A percentile compares a stretch with the other conserved stretches of the same genome.
These are phyloP conservation scores for Glaucidium brasilianum DNA, from an alignment of 2,113 vertebrate genomes.

Conservation along the genomic window DNA sequence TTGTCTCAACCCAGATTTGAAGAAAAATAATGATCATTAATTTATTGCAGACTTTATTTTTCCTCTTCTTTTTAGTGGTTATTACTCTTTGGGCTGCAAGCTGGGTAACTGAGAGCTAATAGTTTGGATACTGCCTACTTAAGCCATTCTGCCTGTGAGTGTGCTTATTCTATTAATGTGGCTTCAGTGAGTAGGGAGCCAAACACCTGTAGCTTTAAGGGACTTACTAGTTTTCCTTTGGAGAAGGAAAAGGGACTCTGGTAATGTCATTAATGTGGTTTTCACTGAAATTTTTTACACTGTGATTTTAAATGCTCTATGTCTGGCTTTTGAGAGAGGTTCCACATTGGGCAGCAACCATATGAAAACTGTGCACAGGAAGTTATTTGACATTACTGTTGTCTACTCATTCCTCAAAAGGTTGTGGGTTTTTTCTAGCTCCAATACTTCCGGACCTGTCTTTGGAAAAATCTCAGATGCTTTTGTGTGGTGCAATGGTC, in stretches of 20 bases:
- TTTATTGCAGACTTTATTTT: neutral
- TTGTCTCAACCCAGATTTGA: neutral
- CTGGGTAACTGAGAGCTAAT: neutral
- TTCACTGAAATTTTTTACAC: neutral
- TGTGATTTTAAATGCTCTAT: neutral
- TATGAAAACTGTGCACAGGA: neutral
- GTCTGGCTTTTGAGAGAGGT: neutral
- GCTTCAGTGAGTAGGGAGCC: neutral
- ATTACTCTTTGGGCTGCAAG: neutral
- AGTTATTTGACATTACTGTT: neutral
- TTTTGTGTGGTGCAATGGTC: conserved; percentile 71
- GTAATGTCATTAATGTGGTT: neutral
- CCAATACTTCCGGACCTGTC: neutral
- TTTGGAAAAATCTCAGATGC: conserved; percentile 6
- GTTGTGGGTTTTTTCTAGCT: accelerated
- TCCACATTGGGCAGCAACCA: neutral
- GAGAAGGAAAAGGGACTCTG: neutral
- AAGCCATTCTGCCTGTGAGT: neutral
- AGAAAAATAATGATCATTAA: neutral
- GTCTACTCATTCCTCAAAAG: neutral
- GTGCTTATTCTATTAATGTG: neutral
- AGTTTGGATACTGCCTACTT: neutral
- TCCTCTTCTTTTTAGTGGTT: neutral
- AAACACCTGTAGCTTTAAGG: conserved; percentile 1
- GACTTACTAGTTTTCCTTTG: neutral